Evolutionary conservation across 64 coral and sea anemone species (phyloP), one percentile per base, ranked within the genome.

Genomic region (Montipora efflorescens): DNA sequence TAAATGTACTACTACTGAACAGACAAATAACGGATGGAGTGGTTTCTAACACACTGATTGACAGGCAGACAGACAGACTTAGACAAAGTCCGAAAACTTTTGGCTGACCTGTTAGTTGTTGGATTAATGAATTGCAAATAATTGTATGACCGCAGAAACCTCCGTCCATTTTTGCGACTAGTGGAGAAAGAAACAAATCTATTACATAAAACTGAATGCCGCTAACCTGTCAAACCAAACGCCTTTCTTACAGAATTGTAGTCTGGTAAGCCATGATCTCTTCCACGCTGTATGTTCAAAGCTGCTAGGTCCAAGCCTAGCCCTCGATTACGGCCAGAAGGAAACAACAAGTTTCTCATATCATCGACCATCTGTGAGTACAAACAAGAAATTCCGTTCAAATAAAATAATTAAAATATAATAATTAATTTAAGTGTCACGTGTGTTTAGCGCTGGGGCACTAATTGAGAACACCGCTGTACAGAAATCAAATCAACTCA

Each of bases 251-350:
- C 96, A 14, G 90, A 90, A 48, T 90, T 95, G n/a, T 95, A 95
- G 62, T 98, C 96, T 83, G 96, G 93, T 28, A 98, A 68, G 36
- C 96, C 96, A 43, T 98, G 96, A 72, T 98, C 96, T 12, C 96
- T 79, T 28, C 96, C 96, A 1, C 96, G 90, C 82, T 98, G 96
- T 4, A 98, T 98, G 14, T 98, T 98, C 93, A 98, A 79, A 13
- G 96, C 90, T 12, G 96, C 93, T 48, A 98, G 73, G 70, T 98
- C 96, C 36, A 95, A 90, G 18, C 96, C 96, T 22, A n/a, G 62
- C 21, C 19, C 16, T 55, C 80, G 87, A 61, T 74, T 75, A 28
- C 93, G 89, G 12, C 85, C 93, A 14, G 94, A 90, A 11, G 96
- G 93, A 90, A 98, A 98, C 71, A 98, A 87, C 0, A 95, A 79